Base-by-base conservation (phyloP, 2,888 invertebrate genomes). In the Melieria picta region DNA sequence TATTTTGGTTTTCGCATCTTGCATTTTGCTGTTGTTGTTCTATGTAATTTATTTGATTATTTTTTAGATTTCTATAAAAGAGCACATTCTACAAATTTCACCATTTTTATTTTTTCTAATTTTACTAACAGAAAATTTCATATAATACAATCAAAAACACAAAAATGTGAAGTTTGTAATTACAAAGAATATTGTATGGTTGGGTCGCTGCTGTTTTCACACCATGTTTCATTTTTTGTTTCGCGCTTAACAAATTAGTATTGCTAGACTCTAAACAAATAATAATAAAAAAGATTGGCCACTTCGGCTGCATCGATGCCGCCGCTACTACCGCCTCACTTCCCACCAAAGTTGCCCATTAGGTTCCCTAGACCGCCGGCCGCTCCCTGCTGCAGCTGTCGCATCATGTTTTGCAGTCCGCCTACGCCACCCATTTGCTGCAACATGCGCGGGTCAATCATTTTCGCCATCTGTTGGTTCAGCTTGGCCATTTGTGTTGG, bases 391-490 rank as follows among this genome's bases (percentile, higher is more conserved):
- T 91, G 91, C 77, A 87, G 70, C 75, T 87, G 99, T 80, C 95
- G 89, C 98, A 99, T 98, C 94, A 99, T 98, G 84, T 94, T 98
- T 85, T 98, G 97, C 42, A 99, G 89, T 0, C 98, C 99, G 30
- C 93, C 91, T 92, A 98, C 96, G 43, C 99, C 99, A 79, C 98
- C 98, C 98, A 93, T 93, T 82, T 99, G 99, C 81, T 99, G 98
- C 65, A 99, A 89, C 77, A 99, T 96, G 72, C 98, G 90, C 0
- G 99, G 99, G 88, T 99, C 99, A 94, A 99, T 99, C 97, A 99
- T 98, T 87, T 96, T 97, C 6, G 99, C 98, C 98, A 99, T 99
- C 89, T 99, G 98, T 87, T 98, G 98, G 88, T 99, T 99, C 9
- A 99, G 90, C 88, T 98, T 98, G 0, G 97, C 96, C 97, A 99